Base-by-base conservation (phyloP, 2,888 invertebrate genomes). In the Caenorhabditis auriculariae region DNA sequence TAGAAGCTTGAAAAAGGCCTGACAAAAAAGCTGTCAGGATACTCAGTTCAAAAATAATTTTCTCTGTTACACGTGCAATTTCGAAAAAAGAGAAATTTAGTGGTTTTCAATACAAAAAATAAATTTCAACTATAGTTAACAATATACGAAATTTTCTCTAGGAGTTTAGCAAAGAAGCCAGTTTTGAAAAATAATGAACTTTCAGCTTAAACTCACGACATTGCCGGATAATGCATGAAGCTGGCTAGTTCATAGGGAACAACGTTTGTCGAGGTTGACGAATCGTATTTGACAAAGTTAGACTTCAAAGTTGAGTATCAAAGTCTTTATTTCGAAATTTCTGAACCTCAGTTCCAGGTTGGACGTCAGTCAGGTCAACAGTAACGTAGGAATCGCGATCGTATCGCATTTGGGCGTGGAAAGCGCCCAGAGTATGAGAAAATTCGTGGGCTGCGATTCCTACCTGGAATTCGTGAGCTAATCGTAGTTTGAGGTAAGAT, bases 381-480 rank as follows among this genome's bases (percentile, higher is more conserved):
- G 66, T 63, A 7, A 69, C 65, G 38, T 56, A 66, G 4, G 32
- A 26, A 32, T 69, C 66, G 9, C 69, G 54, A 44, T 69, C 69
- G 23, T 44, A 60, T 43, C 69, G 54, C 68, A 68, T 68, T 49
- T 68, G 68, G 3, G 60, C 51, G 32, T 68, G 68, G 42, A 61
- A 65, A 27, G 65, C 49, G 0, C 68, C 68, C 1, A 68, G 46
- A 12, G 60, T 55, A 28, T 68, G 68, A 0, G 68, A 46, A 12
- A 68, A 48, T 23, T 68, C 68, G 43, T 68, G 68, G 37, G 68
- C 68, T 3, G 59, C 61, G 9, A 57, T 68, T 19, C 65, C 68
- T 2, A 57, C 46, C 64, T 64, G 45, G 3, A 59, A 51, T 29
- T 17, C 2, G 26, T 23, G 19, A 43, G n/a, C n/a, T 42, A 12